Evolutionary conservation across 2,888 invertebrate genomes (phyloP), one percentile per base, ranked within the genome.

Genomic region (Synergus umbraculus): DNA sequence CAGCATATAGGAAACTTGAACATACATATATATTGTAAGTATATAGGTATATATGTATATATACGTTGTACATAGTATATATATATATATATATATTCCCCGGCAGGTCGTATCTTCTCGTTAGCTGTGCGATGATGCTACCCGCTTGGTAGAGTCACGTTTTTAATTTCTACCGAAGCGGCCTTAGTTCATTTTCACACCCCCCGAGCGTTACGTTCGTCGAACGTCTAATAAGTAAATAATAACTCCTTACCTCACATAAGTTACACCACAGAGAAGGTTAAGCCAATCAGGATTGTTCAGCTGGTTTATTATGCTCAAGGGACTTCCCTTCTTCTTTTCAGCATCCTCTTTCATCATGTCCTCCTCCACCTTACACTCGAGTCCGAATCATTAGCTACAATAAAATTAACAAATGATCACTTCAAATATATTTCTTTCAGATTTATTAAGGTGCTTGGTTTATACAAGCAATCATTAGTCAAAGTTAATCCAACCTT

Each of bases 61-160:
- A n/a, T n/a, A 54, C n/a, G n/a, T 9, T 44, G 12, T 44, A 44
- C 44, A 44, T 29, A 29, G 29, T 29, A 1, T 29, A 29, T 29
- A 29, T 29, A 37, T 37, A 37, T 37, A 37, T 37, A 37, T 37
- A 76, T 79, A 83, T 79, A 85, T 84, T 85, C 83, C 83, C 85
- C 85, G 83, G 83, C 81, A 86, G 89, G 88, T 90, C 90, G 89
- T 91, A 91, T 90, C 90, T 91, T 90, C 90, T 90, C 90, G 91
- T 91, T 91, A 91, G 89, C 87, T 85, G 87, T 77, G 85, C 87
- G 85, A 86, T 87, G 87, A 88, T 84, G 88, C 86, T 86, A 87
- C 85, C 85, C 87, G 87, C 87, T 86, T 85, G 85, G 86, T 82
- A 83, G 86, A 90, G 91, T 91, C 91, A 91, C 91, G 91, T 91